Conservation (phyloP, 2,797 vertebrate genomes). For the Lagorchestes hirsutus region DNA sequence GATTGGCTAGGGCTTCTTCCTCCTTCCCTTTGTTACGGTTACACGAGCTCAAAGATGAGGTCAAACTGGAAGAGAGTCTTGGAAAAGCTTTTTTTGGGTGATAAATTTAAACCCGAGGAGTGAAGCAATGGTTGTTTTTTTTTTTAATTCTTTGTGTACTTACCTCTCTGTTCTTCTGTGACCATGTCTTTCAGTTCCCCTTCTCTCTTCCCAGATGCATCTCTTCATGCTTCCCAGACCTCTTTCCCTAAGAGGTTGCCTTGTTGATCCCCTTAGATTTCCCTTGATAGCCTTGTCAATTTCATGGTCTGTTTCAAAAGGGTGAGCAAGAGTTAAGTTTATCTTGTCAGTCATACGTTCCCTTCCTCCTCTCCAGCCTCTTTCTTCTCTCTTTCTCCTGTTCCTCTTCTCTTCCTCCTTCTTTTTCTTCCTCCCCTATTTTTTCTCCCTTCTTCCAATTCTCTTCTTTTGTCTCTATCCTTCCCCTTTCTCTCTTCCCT, state of each 20-base stretch:
- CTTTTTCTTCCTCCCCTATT: background rate
- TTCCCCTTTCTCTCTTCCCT: too few species aligned
- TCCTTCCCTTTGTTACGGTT: background rate
- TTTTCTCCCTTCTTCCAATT: background rate
- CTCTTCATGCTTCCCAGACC: background rate
- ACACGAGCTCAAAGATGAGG: background rate
- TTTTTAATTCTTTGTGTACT: background rate
- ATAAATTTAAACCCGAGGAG: background rate
- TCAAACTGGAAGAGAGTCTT: background rate
- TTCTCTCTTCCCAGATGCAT: background rate
- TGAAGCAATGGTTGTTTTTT: background rate
- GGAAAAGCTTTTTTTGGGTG: background rate
- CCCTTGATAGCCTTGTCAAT: background rate
- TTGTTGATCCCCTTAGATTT: background rate
- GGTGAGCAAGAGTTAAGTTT: background rate
- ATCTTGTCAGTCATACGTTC: fast-evolving
- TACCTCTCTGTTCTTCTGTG: background rate
- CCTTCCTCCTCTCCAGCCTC: background rate
- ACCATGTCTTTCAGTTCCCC: background rate
- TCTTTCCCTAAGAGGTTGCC: background rate
- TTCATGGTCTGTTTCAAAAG: background rate
- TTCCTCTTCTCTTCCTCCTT: background rate
- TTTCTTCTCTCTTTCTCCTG: background rate
- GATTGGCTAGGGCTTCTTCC: background rate
- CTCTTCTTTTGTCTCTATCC: too few species aligned